These are phyloP conservation scores for Diorhabda sublineata DNA, from an alignment of 1,140 invertebrate species.

Conservation along the genomic window DNA sequence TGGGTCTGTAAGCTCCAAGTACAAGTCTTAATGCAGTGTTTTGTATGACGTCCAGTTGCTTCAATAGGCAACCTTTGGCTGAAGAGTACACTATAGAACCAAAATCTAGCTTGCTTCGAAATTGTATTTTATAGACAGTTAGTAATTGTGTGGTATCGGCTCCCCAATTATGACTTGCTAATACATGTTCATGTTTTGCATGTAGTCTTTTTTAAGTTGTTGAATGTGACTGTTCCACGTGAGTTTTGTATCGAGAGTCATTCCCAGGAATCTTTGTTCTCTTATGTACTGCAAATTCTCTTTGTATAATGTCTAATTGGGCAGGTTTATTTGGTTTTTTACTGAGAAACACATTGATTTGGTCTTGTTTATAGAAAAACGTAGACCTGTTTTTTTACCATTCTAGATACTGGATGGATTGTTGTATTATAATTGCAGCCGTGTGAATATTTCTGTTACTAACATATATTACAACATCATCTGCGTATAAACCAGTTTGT, in stretches of 20 bases:
- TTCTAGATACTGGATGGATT: neutral
- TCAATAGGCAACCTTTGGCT: no score
- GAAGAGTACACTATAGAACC: no score
- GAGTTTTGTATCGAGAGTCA: no score
- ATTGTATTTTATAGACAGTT: neutral
- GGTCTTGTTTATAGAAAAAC: neutral
- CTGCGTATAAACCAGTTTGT: neutral
- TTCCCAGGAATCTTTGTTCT: no score
- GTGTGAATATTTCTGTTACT: neutral
- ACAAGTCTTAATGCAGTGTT: no score
- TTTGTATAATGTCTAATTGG: neutral
- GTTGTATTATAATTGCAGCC: neutral
- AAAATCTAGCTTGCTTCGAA: neutral
- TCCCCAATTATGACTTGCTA: no score
- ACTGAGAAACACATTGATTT: neutral
- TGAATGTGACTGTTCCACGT: no score
- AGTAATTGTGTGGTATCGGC: no score
- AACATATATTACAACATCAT: neutral
- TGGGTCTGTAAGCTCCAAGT: no score
- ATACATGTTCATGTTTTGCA: conserved; percentile 1
- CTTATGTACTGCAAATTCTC: neutral
- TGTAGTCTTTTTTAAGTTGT: neutral
- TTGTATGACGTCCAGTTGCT: no score
- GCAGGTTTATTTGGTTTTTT: no score
- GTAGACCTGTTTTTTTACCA: neutral